A percentile compares a stretch with the other conserved stretches of the same genome.
These are phyloP conservation scores for Leuciscus waleckii DNA, from an alignment of 2,797 vertebrate genomes.

Conservation along the genomic window DNA sequence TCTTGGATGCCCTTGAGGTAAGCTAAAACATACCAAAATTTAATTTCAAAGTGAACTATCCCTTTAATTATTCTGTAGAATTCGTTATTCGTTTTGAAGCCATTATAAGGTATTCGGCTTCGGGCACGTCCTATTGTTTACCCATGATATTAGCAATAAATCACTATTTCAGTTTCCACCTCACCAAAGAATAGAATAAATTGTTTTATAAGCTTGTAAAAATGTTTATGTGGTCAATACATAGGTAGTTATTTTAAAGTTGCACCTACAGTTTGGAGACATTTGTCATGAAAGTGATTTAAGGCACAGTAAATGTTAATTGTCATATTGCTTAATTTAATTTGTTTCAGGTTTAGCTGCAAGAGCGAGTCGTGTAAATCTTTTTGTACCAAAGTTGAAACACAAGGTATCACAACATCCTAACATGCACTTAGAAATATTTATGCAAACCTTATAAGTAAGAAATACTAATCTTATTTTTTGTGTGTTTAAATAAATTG, in stretches of 20 bases:
- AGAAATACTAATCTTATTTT: background rate
- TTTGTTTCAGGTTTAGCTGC: slow-evolving; percentile 43
- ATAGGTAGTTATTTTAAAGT: background rate
- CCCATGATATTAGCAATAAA: too few relatives aligned
- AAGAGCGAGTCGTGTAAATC: slow-evolving; percentile 40
- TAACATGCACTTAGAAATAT: background rate
- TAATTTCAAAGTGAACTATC: too few relatives aligned
- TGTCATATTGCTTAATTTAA: background rate
- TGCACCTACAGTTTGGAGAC: background rate
- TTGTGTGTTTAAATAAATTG: background rate
- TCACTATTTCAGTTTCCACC: background rate
- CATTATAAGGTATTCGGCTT: background rate
- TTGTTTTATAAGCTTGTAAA: background rate
- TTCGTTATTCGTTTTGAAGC: background rate
- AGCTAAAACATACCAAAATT: too few relatives aligned
- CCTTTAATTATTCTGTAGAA: too few relatives aligned
- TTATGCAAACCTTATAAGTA: background rate
- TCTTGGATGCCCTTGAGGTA: too few relatives aligned
- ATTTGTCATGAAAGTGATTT: background rate
- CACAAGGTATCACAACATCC: slow-evolving; percentile 39
- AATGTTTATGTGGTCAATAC: background rate
- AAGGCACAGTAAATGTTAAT: background rate
- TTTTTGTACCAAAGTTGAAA: slow-evolving; percentile 25
- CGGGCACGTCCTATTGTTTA: too few relatives aligned
- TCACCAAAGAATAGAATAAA: background rate